These are phyloP conservation scores for Leptestheria dahalacensis DNA, from an alignment of 1,140 invertebrate species.

Conservation along the genomic window DNA sequence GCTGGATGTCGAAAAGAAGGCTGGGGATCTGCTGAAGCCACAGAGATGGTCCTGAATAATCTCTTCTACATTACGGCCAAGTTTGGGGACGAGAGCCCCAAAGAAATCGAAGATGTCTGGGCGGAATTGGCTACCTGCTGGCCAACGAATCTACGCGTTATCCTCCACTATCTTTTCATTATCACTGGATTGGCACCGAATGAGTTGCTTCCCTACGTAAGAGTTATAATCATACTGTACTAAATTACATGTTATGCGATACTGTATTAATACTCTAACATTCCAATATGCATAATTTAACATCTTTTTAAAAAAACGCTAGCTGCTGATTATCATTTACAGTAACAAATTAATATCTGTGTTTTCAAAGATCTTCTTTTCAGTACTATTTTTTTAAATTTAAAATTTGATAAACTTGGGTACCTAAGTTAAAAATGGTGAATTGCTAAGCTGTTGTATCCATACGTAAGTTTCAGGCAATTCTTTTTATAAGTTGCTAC, in stretches of 20 bases:
- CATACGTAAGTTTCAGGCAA: slow-evolving; percentile 46
- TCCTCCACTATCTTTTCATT: slow-evolving; percentile 93
- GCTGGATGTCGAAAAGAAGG: slow-evolving; percentile 43
- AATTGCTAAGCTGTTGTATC: no score
- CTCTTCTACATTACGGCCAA: slow-evolving; percentile 95
- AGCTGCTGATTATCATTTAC: no score
- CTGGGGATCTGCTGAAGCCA: slow-evolving; percentile 95
- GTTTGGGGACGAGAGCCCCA: slow-evolving; percentile 89
- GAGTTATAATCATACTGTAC: no score
- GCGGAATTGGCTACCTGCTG: slow-evolving; percentile 84
- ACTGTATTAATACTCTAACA: not conserved
- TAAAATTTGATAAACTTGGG: no score
- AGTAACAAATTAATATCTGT: no score
- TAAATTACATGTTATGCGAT: no score
- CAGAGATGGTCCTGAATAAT: slow-evolving; percentile 98
- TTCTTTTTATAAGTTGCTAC: not conserved
- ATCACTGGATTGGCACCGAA: slow-evolving; percentile 87
- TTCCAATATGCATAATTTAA: slow-evolving; percentile 2
- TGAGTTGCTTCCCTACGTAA: slow-evolving; percentile 76
- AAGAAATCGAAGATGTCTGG: slow-evolving; percentile 92
- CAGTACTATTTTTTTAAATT: no score
- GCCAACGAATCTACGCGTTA: slow-evolving; percentile 93
- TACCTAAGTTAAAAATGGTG: no score
- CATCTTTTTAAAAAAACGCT: slow-evolving; percentile 19
- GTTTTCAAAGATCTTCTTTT: no score